Base-by-base conservation (phyloP, 2,888 invertebrate genomes). In the Copidosoma aretas region DNA sequence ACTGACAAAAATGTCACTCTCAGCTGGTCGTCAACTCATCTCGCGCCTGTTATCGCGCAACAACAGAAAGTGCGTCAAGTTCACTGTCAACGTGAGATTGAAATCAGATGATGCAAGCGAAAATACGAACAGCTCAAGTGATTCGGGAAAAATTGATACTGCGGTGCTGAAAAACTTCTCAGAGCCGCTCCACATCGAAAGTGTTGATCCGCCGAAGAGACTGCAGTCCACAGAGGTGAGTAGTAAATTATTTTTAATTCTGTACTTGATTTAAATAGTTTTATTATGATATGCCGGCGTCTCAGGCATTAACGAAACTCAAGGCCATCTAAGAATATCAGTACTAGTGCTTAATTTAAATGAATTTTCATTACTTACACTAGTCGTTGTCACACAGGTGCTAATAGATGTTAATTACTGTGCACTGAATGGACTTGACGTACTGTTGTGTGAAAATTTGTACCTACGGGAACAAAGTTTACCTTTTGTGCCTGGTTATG, bases 401-500 rank as follows among this genome's bases (percentile, higher is more conserved):
- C 81, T 89, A 67, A 85, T 91, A 17, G 86, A 87, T 74, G 88
- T 90, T 0, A 85, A 88, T 73, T 88, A 87, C 73, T 89, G 89
- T 76, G 89, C 89, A 64, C 84, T 91, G n/a, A 91, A 91, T 81
- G 86, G 87, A 58, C 84, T 87, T 0, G 91, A 91, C 81, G 82
- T 87, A 52, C 79, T 87, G 52, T 84, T 87, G 71, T 85, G 87
- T 73, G 81, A 84, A 73, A 88, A 88, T 68, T 82, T 84, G 51
- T 85, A 86, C 69, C 84, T 84, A 4, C 77, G 77, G 1, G 81
- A 86, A 71, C 84, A 85, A 5, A 77, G 77, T 46, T 77, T 87
- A 54, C 90, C 91, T 0, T 87, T 88, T 77, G 82, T 88, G 32
- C 89, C 91, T 63, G 91, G 91, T 10, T 89, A 87, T 80, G 91